Evolutionary conservation across 2,113 vertebrate genomes (phyloP).

Genomic region (Illadopsis cleaveri): DNA sequence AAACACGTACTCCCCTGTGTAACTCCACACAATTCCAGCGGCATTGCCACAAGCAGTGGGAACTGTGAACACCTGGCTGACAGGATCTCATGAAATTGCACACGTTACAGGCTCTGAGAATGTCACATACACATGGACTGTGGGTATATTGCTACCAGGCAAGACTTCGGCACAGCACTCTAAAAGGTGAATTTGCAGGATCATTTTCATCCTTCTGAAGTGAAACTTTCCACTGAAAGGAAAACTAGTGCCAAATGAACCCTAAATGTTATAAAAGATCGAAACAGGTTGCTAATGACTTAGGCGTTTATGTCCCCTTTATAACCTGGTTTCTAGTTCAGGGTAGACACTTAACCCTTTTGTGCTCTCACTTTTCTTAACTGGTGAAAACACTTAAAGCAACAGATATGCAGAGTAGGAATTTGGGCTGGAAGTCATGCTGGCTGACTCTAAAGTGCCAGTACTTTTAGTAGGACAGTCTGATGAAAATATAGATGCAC

Average conservation of each 20-base stretch:
- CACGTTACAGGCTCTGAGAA: background rate
- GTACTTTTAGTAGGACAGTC: background rate
- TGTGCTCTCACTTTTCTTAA: background rate
- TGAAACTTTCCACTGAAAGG: background rate
- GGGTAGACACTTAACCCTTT: background rate
- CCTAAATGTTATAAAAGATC: background rate
- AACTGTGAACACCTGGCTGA: background rate
- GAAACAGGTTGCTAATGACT: background rate
- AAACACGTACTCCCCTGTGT: background rate
- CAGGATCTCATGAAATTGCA: background rate
- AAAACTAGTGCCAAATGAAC: background rate
- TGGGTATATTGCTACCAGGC: background rate
- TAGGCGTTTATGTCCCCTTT: background rate
- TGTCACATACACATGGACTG: background rate
- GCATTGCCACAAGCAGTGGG: background rate
- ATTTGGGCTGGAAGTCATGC: background rate
- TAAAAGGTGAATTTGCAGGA: background rate
- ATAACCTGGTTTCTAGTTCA: background rate
- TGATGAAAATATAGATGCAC: background rate
- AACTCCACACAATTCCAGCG: background rate
- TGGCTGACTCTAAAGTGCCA: background rate
- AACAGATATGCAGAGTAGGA: rapidly evolving
- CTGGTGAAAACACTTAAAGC: background rate
- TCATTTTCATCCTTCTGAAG: background rate
- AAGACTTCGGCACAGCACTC: background rate